Base-by-base conservation (phyloP, 2,113 vertebrate species). In the Probosciger aterrimus region DNA sequence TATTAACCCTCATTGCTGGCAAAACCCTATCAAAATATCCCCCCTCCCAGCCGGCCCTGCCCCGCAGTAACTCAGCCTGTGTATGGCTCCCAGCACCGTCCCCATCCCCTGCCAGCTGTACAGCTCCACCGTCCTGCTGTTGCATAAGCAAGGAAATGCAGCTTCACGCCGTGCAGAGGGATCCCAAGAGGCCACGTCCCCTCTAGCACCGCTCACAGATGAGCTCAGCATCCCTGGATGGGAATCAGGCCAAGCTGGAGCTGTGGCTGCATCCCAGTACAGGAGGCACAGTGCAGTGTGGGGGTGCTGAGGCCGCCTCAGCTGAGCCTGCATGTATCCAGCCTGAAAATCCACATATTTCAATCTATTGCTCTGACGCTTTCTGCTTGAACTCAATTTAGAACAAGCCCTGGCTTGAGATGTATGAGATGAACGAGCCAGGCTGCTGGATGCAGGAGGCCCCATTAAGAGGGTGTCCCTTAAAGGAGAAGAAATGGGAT, bases 351-450 rank as follows among this genome's bases (percentile, higher is more conserved):
- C 39, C 2, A 5, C 82, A 46, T 92, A 83, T 88, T 69, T 78
- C 35, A 39, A 1, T 15, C 59, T 47, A 2, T 30, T 55, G n/a
- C 39, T 90, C 90, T 75, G 65, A 44, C 17, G 7, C 27, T 75
- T 73, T 87, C 73, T 91, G 73, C 86, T 64, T 11, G 12, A 69
- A 52, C 77, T 90, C 4, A 0, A 31, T 71, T 68, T 49, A 75
- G 76, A 90, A 86, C 93, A 95, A 90, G 93, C 47, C 83, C 47
- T 3, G 4, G 80, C 93, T 92, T 96, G 95, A 90, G 75, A 15
- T 6, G 37, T 77, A 57, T 19, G 68, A 74, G 79, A 33, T 0
- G 2, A 53, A 60, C 1, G 1, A 89, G 81, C 17, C 59, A 23
- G 52, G 53, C 87, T 93, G 82, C 69, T 0, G 1, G 55, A 41